Percentiles rank a stretch among this genome's conserved stretches.
These are phyloP conservation scores for Gibbula magus DNA, from an alignment of 2,888 invertebrate species.

Conservation along the genomic window DNA sequence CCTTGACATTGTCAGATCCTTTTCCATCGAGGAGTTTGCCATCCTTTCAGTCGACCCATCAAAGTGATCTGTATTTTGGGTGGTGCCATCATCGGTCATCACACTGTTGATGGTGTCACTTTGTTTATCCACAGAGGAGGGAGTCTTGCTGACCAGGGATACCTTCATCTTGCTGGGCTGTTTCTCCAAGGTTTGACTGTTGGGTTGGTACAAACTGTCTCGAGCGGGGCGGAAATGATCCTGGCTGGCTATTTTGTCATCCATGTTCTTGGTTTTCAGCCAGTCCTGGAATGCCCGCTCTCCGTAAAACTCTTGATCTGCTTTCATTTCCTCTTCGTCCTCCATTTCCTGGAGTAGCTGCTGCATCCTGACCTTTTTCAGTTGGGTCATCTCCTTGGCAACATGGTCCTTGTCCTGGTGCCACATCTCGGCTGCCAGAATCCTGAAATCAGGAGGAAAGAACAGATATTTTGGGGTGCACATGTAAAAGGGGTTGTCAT, in stretches of 20 bases:
- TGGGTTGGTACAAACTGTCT: not conserved
- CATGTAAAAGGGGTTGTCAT: too few species aligned
- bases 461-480: too few species aligned
- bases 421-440: conserved; percentile 73
- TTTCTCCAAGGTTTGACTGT: conserved; percentile 14
- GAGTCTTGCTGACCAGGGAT: conserved; percentile 20
- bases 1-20: not conserved
- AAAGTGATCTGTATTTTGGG: conserved; percentile 35
- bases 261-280: conserved; percentile 45
- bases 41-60: not conserved
- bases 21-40: conserved; percentile 7
- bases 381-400: conserved; percentile 68
- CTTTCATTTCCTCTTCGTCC: conserved; percentile 64
- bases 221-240: not conserved
- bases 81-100: conserved; percentile 18
- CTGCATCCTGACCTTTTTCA: conserved; percentile 71
- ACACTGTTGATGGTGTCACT: conserved; percentile 14
- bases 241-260: conserved; percentile 19
- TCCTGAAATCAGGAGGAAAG: conserved; percentile 53
- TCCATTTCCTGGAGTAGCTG: conserved; percentile 70
- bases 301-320: conserved; percentile 68
- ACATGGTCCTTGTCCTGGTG: conserved; percentile 72
- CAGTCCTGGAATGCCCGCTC: conserved; percentile 68
- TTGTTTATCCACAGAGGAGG: conserved; percentile 8
- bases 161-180: conserved; percentile 26